Base-by-base conservation (phyloP, 2,797 vertebrate species). In the Ciconia nigra region DNA sequence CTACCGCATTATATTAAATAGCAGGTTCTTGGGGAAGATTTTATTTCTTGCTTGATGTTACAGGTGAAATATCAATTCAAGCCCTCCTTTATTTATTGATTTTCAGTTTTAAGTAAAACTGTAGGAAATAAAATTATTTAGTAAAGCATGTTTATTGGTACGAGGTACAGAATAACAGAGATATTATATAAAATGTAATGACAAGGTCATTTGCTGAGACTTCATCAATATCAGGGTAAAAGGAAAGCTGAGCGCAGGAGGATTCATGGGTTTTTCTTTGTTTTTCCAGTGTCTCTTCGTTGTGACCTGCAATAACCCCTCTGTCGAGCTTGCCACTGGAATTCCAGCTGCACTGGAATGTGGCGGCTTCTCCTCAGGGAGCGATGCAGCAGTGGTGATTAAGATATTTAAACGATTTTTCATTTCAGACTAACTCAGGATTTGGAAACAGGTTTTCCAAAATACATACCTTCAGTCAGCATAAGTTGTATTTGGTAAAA, bases 301-400 rank as follows among this genome's bases (percentile, higher is more conserved):
- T 89, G 65, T 96, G 95, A 93, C 94, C 95, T 95, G 79, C 91
- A 95, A 80, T 96, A 96, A 96, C 96, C 94, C 69, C 84, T 96
- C 47, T 1, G 7, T 1, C 4, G 8, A 39, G 58, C 87, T 57
- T 1, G 0, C 82, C 58, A n/a, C 62, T 94, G 90, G 90, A 96
- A 95, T 95, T 95, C 93, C 94, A 89, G 96, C 94, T 85, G 67
- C 91, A 77, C 72, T 89, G 96, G 94, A 94, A 95, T 94, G 93
- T 3, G 21, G 61, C 25, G 8, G 84, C 82, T 86, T 94, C 76
- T 96, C 93, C 92, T 78, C 24, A 1, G 88, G 93, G 87, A 86
- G 80, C 65, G 87, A 88, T 94, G 79, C 49, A 76, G 83, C 84
- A 87, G 21, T 17, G 44, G 33, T 39, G 41, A 89, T 85, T 78